Evolutionary conservation across 2,113 vertebrate genomes (phyloP).

Genomic region (Seriola rivoliana): DNA sequence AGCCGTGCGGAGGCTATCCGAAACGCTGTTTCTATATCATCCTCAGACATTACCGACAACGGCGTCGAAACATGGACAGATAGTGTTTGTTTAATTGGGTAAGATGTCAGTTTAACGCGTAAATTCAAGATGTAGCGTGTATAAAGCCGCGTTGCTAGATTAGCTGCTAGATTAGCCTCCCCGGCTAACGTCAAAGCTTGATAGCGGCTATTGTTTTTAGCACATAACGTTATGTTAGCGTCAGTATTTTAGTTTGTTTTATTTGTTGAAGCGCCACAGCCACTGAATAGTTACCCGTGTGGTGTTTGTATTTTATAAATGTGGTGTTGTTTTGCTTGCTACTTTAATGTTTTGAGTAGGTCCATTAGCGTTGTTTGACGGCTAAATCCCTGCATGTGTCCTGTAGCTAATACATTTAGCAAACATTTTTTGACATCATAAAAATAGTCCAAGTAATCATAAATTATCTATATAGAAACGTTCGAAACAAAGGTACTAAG

Average conservation of each 20-base stretch:
- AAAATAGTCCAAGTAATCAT: not conserved
- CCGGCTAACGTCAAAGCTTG: constrained; percentile 37
- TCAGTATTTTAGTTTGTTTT: not conserved
- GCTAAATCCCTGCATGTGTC: not conserved
- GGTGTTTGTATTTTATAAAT: not conserved
- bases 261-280: not conserved
- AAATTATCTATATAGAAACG: not conserved
- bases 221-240: constrained; percentile 4
- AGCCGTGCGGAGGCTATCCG: not conserved
- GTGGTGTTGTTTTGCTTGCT: not conserved
- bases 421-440: not conserved
- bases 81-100: constrained; percentile 68
- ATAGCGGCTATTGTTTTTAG: constrained; percentile 78
- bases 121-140: not conserved
- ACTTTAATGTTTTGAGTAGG: not conserved
- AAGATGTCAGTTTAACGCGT: constrained; percentile 9
- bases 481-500: not conserved
- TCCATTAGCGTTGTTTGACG: not conserved
- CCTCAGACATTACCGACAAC: not conserved
- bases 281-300: accelerated
- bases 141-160: not conserved
- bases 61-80: constrained; percentile 69
- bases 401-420: not conserved
- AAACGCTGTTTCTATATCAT: not conserved
- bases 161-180: constrained; percentile 65